Base-by-base conservation (phyloP, 2,797 vertebrate genomes). In the Eurystomus glaucurus region DNA sequence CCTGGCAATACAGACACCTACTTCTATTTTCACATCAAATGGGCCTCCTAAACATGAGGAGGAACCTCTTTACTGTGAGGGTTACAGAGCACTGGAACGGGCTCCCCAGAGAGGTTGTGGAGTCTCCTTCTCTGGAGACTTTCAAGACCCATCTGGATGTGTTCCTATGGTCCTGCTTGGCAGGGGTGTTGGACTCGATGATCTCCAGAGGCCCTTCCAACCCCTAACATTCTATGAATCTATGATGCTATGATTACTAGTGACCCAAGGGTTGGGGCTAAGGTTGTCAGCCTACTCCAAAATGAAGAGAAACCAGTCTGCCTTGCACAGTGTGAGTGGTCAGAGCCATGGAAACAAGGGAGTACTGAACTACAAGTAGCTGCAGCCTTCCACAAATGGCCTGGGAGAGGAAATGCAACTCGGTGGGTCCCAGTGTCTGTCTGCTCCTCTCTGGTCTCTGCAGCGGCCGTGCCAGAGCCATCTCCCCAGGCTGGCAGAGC, bases 391-490 rank as follows among this genome's bases (percentile, higher is more conserved):
- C 61, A 35, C 57, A 60, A 84, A 45, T 1, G 7, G 13, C 8
- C 29, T 39, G 14, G 17, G 16, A 76, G n/a, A 76, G 14, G 28
- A 60, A 52, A 14, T 3, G 11, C 22, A 77, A 1, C 31, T 83
- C 26, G 10, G 26, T 0, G 0, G 8, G 28, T 70, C 26, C 19
- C 2, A 2, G 10, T 18, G 26, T 25, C 29, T 62, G 46, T 41
- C 41, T 41, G 11, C 26, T 79, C 28, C 16, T 10, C 25, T 55
- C 35, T 25, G 17, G 3, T 78, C 23, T 60, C 28, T 71, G 41
- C 2, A 4, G 72, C 1, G 0, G 33, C 29, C 0, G 0, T n/a
- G 61, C 46, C 58, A 50, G 22, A 16, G 11, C 51, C 4, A 0
- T 35, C 10, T 46, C 57, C 17, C 8, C 35, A 35, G 5, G 25